Conservation (phyloP, 1,140 invertebrate species). For the Drosophila lowei region DNA sequence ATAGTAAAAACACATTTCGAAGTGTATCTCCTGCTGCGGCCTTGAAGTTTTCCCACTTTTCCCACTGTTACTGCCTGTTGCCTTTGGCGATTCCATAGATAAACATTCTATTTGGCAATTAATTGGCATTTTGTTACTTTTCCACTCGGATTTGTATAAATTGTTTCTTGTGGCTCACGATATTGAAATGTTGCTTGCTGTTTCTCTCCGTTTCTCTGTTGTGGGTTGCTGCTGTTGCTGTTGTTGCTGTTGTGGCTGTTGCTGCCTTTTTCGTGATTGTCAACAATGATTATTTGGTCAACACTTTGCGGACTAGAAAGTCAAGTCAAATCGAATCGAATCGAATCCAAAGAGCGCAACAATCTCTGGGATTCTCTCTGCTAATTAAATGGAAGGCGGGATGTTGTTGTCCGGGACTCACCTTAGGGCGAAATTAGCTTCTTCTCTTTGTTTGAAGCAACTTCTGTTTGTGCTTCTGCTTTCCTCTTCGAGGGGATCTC, state of each 20-base stretch:
- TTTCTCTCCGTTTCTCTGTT: conserved; percentile 24
- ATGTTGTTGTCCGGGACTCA: conserved; percentile 20
- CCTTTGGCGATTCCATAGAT: conserved; percentile 71
- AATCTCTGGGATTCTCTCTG: conserved; percentile 31
- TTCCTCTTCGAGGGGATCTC: too few species aligned
- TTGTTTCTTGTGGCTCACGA: conserved; percentile 65
- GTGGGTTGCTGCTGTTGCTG: conserved; percentile 39
- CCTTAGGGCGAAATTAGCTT: conserved; percentile 43
- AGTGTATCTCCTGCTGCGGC: too few species aligned
- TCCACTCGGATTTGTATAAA: conserved; percentile 79
- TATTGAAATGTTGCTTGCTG: conserved; percentile 71
- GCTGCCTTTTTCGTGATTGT: conserved; percentile 68
- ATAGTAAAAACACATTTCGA: too few species aligned
- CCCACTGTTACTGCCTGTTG: conserved; percentile 40
- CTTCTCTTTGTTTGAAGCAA: neutral
- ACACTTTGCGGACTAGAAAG: conserved; percentile 64
- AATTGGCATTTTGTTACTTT: conserved; percentile 80
- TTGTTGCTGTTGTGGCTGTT: conserved; percentile 20
- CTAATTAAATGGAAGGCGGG: conserved; percentile 73
- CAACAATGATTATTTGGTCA: conserved; percentile 77
- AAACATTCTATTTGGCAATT: conserved; percentile 82
- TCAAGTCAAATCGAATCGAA: conserved; percentile 16
- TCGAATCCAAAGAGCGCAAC: neutral
- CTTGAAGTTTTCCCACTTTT: neutral
- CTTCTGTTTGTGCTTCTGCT: too few species aligned